phyloP scores from a whole-genome alignment of 2,113 vertebrate species.

The Sphaerodactylus townsendi region DNA sequence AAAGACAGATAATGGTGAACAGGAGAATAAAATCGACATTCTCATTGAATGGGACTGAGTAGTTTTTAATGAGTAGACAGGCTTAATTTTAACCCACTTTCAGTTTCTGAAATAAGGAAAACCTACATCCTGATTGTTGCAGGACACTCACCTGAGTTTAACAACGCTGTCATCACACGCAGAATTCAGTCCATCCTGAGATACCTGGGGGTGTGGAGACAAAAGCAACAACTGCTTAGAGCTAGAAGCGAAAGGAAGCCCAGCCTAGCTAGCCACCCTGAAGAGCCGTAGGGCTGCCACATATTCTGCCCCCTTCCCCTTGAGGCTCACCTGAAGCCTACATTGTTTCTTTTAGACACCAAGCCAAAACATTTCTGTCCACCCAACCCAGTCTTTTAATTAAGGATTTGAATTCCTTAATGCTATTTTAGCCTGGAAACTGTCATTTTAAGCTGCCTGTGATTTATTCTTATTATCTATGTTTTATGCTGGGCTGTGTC shows the following conservation, averaged over 20 bases:
- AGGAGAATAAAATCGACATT: background rate
- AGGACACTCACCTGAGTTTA: background rate
- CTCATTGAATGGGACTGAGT: background rate
- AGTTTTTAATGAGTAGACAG: no score
- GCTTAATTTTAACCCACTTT: background rate
- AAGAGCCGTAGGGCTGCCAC: no score
- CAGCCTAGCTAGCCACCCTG: background rate
- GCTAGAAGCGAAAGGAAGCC: background rate
- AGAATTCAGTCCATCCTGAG: background rate
- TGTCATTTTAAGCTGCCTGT: no score
- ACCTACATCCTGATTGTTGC: background rate
- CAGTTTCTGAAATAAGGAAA: background rate
- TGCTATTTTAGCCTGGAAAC: no score
- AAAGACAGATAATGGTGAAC: background rate
- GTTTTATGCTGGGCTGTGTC: no score
- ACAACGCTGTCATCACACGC: background rate
- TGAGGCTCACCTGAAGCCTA: no score
- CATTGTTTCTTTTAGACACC: no score
- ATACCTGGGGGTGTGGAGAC: background rate
- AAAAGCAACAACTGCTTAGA: background rate
- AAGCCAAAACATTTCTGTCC: no score
- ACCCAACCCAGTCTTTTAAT: no score
- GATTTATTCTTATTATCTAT: no score
- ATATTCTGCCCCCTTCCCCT: no score
- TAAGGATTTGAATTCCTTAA: no score